phyloP scores from a whole-genome alignment of 2,888 invertebrate genomes.

The Lasioglossum malachurum region DNA sequence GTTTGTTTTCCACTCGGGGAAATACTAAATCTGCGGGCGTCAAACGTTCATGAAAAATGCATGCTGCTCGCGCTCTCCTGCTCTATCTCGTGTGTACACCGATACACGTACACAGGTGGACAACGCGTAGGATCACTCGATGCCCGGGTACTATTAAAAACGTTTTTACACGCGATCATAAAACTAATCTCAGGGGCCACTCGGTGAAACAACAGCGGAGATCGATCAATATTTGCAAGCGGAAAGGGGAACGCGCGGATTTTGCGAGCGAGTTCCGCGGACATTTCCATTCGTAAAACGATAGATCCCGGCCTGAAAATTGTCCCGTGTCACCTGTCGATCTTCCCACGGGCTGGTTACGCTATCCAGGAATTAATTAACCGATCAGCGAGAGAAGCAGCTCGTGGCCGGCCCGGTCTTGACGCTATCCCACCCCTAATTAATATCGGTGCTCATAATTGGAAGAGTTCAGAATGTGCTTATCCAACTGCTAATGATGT shows the following conservation, averaged over 20 bases:
- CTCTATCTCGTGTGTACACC: neutral
- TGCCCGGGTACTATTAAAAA: neutral
- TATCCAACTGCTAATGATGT: conserved; percentile 18
- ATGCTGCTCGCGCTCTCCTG: neutral
- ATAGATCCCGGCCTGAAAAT: neutral
- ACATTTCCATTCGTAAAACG: neutral
- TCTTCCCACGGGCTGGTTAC: conserved; percentile 8
- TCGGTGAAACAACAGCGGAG: neutral
- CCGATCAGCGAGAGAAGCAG: conserved; percentile 9
- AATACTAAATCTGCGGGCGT: conserved; percentile 9
- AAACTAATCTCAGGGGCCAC: conserved; percentile 7
- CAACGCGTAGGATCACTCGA: neutral
- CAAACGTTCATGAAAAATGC: conserved; percentile 12
- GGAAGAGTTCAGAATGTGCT: conserved; percentile 59
- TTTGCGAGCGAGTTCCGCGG: neutral
- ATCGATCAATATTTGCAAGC: neutral
- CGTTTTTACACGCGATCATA: conserved; percentile 1
- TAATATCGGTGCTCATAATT: conserved; percentile 45
- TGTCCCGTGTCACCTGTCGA: conserved; percentile 19
- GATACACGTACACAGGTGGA: neutral
- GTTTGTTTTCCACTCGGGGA: neutral
- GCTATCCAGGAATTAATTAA: conserved; percentile 42
- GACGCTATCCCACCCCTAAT: conserved; percentile 19
- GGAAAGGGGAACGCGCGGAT: neutral
- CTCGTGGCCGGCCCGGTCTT: neutral